Evolutionary conservation across 2,113 vertebrate genomes (phyloP), one percentile per base, ranked within the genome.

Genomic region (Barbus barbus): DNA sequence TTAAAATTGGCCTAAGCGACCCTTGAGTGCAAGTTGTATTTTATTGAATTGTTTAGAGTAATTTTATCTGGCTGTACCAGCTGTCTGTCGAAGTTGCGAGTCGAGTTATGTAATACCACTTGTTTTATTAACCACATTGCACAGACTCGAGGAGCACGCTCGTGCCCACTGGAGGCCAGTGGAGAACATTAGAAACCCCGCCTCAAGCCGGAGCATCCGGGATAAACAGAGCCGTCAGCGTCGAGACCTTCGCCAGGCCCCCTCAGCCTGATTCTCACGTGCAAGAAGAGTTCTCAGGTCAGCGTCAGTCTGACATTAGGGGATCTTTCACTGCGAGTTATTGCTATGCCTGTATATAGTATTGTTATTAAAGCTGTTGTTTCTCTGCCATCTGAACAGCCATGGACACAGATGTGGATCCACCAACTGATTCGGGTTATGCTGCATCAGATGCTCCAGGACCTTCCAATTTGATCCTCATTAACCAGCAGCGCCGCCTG

Each of bases 391-490:
- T 79, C 46, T 28, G 6, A 84, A 79, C 76, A 88, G 87, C 75
- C 13, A 87, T 89, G 84, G 84, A 90, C 48, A 81, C 81, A 58
- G 83, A 87, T 22, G 20, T 33, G 11, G 33, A 44, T 18, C 41
- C 31, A 4, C 12, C 31, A 36, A 38, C 28, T 20, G 24, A 36
- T 20, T 36, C 63, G 0, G 71, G 24, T 13, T 18, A 56, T 48
- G 26, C 63, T 9, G 18, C 20, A 63, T 20, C 38, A 65, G 24
- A 44, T 22, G 16, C 76, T 24, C 3, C 51, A 53, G 63, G 38
- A 38, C 9, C 67, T 44, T n/a, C 85, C 18, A 11, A 44, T 38
- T 14, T 46, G 8, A 78, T 18, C 61, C 41, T 61, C 56, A 2
- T 81, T 36, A 72, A 20, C 33, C 46, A 51, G n/a, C 86, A 74